Evolutionary conservation across 2,113 vertebrate species (phyloP).

Genomic region (Gambusia affinis): DNA sequence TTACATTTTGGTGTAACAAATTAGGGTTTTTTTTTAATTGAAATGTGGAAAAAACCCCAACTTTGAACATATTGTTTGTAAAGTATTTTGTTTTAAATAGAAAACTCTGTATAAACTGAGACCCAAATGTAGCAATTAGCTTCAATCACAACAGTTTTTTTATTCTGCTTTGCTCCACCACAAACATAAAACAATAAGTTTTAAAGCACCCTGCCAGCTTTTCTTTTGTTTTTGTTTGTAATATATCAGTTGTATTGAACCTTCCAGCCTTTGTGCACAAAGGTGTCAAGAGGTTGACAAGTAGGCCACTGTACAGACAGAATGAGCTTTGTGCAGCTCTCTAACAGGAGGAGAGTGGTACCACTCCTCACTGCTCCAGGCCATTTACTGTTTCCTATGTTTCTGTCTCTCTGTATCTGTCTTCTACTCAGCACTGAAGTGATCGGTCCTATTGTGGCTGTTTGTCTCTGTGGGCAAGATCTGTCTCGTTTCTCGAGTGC

Average conservation of each 20-base stretch:
- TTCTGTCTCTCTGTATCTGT: slow-evolving; percentile 47
- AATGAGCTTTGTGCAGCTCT: slow-evolving; percentile 61
- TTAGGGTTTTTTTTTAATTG: neutral
- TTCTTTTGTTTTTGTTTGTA: neutral
- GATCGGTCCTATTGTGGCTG: slow-evolving; percentile 60
- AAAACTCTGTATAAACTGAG: neutral
- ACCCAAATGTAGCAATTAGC: neutral
- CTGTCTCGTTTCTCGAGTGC: slow-evolving; percentile 60
- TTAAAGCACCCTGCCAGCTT: neutral
- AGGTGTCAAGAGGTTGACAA: slow-evolving; percentile 62
- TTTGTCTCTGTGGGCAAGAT: slow-evolving; percentile 56
- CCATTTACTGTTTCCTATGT: slow-evolving; percentile 62
- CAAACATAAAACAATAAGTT: neutral
- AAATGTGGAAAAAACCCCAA: too few relatives aligned
- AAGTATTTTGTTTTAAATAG: neutral
- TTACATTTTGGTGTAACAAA: too few relatives aligned
- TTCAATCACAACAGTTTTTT: neutral
- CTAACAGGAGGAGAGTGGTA: slow-evolving; percentile 56
- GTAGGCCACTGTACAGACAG: slow-evolving; percentile 54
- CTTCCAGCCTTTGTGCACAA: slow-evolving; percentile 35
- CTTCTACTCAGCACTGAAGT: slow-evolving; percentile 49
- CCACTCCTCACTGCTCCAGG: slow-evolving; percentile 69
- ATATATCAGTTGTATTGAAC: slow-evolving; percentile 30
- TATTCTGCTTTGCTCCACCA: neutral
- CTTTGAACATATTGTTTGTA: neutral